Conservation (phyloP, 2,113 vertebrate species). For the Elephantulus edwardii region DNA sequence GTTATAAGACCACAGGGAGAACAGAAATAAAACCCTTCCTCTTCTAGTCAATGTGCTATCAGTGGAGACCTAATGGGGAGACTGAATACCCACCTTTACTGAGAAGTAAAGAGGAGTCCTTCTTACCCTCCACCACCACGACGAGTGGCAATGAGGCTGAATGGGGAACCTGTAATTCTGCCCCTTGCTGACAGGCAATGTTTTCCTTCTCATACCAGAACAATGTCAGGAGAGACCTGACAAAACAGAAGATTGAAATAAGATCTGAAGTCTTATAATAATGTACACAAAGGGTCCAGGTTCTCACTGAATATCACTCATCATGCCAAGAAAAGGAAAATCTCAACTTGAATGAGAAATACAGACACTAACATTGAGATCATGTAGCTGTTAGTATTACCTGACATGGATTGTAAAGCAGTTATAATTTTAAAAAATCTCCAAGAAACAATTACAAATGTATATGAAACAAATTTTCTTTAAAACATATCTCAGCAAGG, state of each 20-base stretch:
- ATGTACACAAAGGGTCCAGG: neutral
- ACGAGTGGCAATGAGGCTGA: neutral
- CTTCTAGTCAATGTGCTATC: neutral
- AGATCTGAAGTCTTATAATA: neutral
- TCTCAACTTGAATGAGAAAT: neutral
- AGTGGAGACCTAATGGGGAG: neutral
- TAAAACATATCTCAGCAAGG: neutral
- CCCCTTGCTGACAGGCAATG: fast-evolving
- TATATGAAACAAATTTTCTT: neutral
- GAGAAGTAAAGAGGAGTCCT: neutral
- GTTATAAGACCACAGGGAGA: neutral
- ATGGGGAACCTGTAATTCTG: neutral
- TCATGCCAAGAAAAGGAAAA: neutral
- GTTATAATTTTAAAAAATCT: neutral
- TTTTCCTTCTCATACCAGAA: neutral
- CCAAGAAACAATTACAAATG: neutral
- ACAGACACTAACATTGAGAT: neutral
- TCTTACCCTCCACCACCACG: neutral
- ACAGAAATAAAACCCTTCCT: neutral
- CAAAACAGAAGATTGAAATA: neutral
- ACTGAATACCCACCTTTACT: neutral
- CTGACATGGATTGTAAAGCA: neutral
- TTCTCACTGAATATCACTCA: neutral
- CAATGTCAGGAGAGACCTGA: neutral
- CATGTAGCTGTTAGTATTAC: neutral